These are phyloP conservation scores for Stichodactyla mertensii DNA, from an alignment of 64 coral and sea anemone genomes.

Conservation along the genomic window DNA sequence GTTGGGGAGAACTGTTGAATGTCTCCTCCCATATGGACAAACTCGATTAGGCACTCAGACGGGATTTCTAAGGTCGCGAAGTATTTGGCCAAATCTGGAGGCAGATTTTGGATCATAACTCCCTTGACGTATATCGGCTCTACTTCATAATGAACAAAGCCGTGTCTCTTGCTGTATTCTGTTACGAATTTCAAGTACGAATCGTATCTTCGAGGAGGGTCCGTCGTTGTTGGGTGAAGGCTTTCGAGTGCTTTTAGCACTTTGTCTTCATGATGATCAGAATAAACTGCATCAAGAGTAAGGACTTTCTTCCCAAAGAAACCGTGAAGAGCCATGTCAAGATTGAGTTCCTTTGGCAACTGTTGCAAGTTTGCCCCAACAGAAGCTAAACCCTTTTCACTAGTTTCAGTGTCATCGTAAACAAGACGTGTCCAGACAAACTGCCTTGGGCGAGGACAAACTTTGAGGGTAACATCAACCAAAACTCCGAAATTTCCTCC, in stretches of 20 bases:
- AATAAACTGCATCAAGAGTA: slow-evolving; percentile 75
- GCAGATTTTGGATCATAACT: slow-evolving; percentile 52
- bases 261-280: slow-evolving; percentile 66
- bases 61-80: slow-evolving; percentile 66
- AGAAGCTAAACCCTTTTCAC: slow-evolving; percentile 42
- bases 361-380: slow-evolving; percentile 38
- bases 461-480: slow-evolving; percentile 68
- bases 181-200: slow-evolving; percentile 63
- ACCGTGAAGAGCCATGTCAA: slow-evolving; percentile 81
- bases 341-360: slow-evolving; percentile 70
- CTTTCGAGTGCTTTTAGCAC: slow-evolving; percentile 39
- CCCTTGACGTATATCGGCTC: slow-evolving; percentile 90
- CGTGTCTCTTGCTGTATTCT: slow-evolving; percentile 86
- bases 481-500: slow-evolving; percentile 84
- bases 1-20: slow-evolving; percentile 51
- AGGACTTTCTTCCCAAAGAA: slow-evolving; percentile 63
- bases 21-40: slow-evolving; percentile 92
- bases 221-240: slow-evolving; percentile 53
- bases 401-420: slow-evolving; percentile 53
- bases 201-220: slow-evolving; percentile 33
- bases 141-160: slow-evolving; percentile 79
- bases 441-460: slow-evolving; percentile 54
- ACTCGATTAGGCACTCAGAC: slow-evolving; percentile 71
- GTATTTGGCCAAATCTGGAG: slow-evolving; percentile 57
- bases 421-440: slow-evolving; percentile 72